Base-by-base conservation (phyloP, 2,888 invertebrate genomes). In the Eupeodes latifasciatus region DNA sequence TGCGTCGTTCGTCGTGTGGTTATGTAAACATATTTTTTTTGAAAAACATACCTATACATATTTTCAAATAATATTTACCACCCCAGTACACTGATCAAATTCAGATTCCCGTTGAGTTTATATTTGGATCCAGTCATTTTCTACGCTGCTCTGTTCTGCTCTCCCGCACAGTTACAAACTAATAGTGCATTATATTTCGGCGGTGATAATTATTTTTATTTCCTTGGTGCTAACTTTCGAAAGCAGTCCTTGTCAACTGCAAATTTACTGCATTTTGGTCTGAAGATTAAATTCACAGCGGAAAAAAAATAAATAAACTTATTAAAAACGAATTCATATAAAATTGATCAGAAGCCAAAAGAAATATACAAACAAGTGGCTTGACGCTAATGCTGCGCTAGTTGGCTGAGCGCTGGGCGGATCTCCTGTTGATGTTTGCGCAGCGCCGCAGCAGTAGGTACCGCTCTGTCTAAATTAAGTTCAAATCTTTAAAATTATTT, bases 401-500 rank as follows among this genome's bases (percentile, higher is more conserved):
- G 9, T 10, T 16, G 10, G 40, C 16, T 36, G 19, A 14, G 61
- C 10, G 40, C 16, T 36, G 19, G 19, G 61, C 10, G 51, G 14
- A 59, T 51, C 53, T 49, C 61, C 62, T 76, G 61, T 75, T 62
- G n/a, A 19, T 51, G 27, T 40, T 40, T 40, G 40, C 40, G 5
- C 40, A 5, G 40, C 40, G 6, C 40, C 40, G 40, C 40, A 40
- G 6, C 40, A 40, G 71, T 55, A 49, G 66, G 10, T 27, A 69
- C 83, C 87, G 79, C 64, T 53, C 61, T 71, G 59, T 87, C 76
- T 83, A 87, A 84, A 87, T 80, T 83, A 83, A 83, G 83, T 80
- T 84, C 75, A 64, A 57, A 67, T 75, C 59, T 76, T 27, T 66
- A 16, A 81, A 82, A 69, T 80, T 53, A 79, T 79, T 27, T 44